phyloP scores from a whole-genome alignment of 2,113 vertebrate species.

The Vidua macroura region DNA sequence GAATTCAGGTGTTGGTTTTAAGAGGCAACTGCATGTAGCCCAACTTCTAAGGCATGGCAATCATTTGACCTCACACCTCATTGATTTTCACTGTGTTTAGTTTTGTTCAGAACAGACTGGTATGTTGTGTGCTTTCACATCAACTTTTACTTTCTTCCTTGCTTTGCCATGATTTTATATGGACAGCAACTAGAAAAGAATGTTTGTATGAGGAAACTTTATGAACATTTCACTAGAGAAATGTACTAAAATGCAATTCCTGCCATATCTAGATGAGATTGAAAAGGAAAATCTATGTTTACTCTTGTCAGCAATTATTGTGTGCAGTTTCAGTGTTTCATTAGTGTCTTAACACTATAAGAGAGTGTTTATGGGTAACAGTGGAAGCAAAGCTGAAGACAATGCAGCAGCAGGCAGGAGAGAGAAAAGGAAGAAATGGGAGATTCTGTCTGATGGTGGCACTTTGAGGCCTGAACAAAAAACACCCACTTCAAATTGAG shows the following conservation, averaged over 20 bases:
- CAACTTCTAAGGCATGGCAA: background rate
- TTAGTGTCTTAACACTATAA: background rate
- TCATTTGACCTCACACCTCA: background rate
- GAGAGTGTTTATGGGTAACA: background rate
- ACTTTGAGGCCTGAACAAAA: background rate
- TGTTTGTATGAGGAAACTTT: background rate
- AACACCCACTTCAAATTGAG: accelerated
- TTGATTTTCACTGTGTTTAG: background rate
- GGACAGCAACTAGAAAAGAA: background rate
- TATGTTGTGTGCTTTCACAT: background rate
- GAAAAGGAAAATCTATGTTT: background rate
- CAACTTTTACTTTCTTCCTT: background rate
- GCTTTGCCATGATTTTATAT: background rate
- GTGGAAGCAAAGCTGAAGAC: background rate
- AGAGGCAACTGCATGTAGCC: background rate
- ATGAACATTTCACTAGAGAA: background rate
- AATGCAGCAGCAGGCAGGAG: background rate
- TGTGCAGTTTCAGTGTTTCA: background rate
- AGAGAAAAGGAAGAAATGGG: background rate
- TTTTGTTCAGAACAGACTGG: background rate
- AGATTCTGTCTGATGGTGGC: background rate
- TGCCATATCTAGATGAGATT: background rate
- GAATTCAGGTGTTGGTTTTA: background rate
- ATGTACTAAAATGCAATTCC: background rate
- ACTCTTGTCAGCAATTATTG: background rate